phyloP scores from a whole-genome alignment of 2,888 invertebrate species.

The Chorisops tibialis region DNA sequence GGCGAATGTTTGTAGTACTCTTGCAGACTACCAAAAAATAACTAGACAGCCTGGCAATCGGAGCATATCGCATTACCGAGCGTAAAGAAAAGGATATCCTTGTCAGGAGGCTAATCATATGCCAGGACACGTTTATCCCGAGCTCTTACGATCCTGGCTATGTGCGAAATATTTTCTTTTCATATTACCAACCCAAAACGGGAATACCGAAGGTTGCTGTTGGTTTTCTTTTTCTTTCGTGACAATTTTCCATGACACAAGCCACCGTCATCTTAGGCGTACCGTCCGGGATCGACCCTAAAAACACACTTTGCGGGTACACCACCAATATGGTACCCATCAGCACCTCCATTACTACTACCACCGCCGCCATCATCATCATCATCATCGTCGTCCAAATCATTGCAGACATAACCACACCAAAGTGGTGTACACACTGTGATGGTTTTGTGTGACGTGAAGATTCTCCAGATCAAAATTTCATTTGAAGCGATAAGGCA shows the following conservation, averaged over 20 bases:
- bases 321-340: neutral
- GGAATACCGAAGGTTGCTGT: neutral
- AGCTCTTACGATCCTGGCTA: conserved; percentile 9
- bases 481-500: conserved; percentile 34
- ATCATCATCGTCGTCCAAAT: conserved; percentile 14
- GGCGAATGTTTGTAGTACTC: neutral
- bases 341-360: neutral
- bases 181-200: neutral
- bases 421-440: neutral
- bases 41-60: neutral
- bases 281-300: neutral
- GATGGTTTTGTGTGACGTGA: neutral
- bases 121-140: conserved; percentile 34
- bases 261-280: conserved; percentile 20
- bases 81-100: conserved; percentile 20
- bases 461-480: conserved; percentile 30
- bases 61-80: neutral
- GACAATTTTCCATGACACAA: conserved; percentile 29
- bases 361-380: conserved; percentile 5
- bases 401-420: conserved; percentile 19
- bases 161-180: too few relatives aligned
- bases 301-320: neutral
- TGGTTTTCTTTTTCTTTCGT: conserved; percentile 5
- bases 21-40: neutral
- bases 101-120: conserved; percentile 32